Evolutionary conservation across 2,113 vertebrate species (phyloP).

Genomic region (Orycteropus afer): DNA sequence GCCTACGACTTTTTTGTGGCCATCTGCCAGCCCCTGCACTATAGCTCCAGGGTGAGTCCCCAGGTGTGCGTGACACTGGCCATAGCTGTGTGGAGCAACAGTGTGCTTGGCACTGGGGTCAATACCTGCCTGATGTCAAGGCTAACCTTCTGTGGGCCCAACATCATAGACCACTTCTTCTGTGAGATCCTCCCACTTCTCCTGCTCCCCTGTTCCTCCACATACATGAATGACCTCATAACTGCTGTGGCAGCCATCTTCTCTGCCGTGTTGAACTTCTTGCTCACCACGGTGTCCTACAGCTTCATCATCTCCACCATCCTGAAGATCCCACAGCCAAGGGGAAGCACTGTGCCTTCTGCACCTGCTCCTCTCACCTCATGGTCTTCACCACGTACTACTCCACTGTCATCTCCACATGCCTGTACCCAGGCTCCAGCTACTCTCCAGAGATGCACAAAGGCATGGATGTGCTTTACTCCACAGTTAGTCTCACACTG

Average conservation of each 20-base stretch:
- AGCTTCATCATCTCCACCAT: background rate
- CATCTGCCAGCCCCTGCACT: no score
- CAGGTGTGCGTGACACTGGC: no score
- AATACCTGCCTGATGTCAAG: background rate
- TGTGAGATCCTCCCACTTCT: background rate
- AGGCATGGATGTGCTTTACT: conserved; percentile 60
- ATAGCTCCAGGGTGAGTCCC: no score
- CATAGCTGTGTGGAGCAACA: no score
- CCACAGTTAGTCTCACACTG: conserved; percentile 53
- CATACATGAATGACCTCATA: background rate
- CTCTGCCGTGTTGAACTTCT: background rate
- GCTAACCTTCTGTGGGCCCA: background rate
- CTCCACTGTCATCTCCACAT: conserved; percentile 61
- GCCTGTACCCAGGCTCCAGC: conserved; percentile 52
- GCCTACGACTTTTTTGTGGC: no score
- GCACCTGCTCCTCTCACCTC: background rate
- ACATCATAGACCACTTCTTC: no score
- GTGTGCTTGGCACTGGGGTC: background rate
- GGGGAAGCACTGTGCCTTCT: background rate
- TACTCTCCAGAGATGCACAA: conserved; percentile 56
- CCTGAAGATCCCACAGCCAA: background rate
- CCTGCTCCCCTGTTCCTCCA: background rate
- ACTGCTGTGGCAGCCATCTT: background rate
- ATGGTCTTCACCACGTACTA: conserved; percentile 51
- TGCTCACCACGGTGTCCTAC: background rate